Evolutionary conservation across 2,113 vertebrate species (phyloP).

Genomic region (Perognathus longimembris): DNA sequence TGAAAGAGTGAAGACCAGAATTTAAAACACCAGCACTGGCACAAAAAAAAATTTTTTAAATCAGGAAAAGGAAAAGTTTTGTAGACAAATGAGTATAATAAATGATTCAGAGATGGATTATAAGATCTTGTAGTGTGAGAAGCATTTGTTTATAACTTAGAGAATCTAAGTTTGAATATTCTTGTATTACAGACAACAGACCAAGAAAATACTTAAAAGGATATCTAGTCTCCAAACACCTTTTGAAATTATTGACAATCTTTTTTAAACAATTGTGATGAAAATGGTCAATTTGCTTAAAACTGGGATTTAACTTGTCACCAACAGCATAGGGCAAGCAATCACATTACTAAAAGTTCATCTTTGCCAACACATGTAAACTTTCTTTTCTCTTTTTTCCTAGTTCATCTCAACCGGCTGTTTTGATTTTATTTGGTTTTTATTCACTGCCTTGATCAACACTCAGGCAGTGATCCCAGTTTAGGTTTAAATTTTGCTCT

Average conservation of each 20-base stretch:
- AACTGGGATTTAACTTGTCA: not conserved
- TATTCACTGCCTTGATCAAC: slow-evolving; percentile 45
- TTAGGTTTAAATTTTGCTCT: slow-evolving; percentile 69
- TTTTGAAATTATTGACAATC: not conserved
- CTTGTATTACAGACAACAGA: not conserved
- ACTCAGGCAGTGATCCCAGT: slow-evolving; percentile 49
- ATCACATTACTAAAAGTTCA: not conserved
- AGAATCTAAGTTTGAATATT: not conserved
- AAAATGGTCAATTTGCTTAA: not conserved
- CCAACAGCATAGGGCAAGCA: not conserved
- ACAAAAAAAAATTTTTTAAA: too few relatives aligned
- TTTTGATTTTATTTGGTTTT: slow-evolving; percentile 61
- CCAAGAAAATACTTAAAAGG: not conserved
- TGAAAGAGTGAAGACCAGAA: too few relatives aligned
- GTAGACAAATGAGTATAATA: not conserved
- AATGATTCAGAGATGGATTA: too few relatives aligned
- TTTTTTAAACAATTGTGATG: not conserved
- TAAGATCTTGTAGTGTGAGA: not conserved
- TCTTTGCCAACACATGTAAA: not conserved
- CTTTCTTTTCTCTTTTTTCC: not conserved
- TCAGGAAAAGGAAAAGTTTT: not conserved
- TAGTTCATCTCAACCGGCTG: not conserved
- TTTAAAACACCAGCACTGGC: too few relatives aligned
- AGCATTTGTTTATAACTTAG: not conserved
- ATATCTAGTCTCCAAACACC: not conserved